A percentile compares a stretch with the other conserved stretches of the same genome.
phyloP scores from a whole-genome alignment of 2,113 vertebrate species.

The rat (Rattus norvegicus) region GRCr8 NC_086026.1:49624001-49624500 shows the following conservation, averaged over 20 bases:
- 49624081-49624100: neutral
- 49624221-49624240: neutral
- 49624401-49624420: neutral
- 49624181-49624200: neutral
- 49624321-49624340: neutral
- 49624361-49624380: no score
- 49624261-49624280: neutral
- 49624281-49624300: neutral
- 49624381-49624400: no score
- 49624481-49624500: neutral
- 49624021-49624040: neutral
- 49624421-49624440: neutral
- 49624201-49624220: neutral
- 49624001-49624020: neutral
- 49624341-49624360: no score
- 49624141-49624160: neutral
- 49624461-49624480: neutral
- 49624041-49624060: neutral
- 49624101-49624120: neutral
- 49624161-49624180: slow-evolving; percentile 24
- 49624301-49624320: neutral
- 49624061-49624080: neutral
- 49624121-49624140: neutral
- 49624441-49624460: neutral
- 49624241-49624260: neutral